Percentiles rank a stretch among this genome's conserved stretches.
Conservation (phyloP, 2,113 vertebrate genomes). For the Pterocles gutturalis region DNA sequence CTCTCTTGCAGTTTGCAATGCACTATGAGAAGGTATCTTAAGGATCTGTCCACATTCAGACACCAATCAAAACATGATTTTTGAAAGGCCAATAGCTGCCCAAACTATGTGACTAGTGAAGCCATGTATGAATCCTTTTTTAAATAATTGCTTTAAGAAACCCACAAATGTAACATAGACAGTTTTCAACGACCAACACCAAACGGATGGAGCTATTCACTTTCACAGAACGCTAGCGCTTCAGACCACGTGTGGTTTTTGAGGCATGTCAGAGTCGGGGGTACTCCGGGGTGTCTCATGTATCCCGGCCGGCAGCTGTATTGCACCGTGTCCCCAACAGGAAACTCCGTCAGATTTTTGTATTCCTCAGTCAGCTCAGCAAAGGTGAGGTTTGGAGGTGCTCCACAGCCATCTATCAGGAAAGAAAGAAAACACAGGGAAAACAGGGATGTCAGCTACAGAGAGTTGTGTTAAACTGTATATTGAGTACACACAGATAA, state of each 20-base stretch:
- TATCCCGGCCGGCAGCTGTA: slow-evolving; percentile 40
- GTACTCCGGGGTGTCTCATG: fast-evolving
- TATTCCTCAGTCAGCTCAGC: neutral
- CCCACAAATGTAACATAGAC: neutral
- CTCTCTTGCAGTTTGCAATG: neutral
- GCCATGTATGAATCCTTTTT: slow-evolving; percentile 10
- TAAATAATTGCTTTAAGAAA: neutral
- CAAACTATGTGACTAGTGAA: slow-evolving; percentile 62
- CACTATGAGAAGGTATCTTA: neutral
- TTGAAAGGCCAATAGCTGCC: neutral
- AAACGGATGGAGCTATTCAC: slow-evolving; percentile 63
- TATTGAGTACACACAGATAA: too few species aligned
- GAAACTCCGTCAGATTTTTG: neutral
- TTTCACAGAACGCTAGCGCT: slow-evolving; percentile 56
- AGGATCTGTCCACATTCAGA: slow-evolving; percentile 41
- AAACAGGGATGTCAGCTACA: fast-evolving
- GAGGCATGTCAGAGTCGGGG: slow-evolving; percentile 43
- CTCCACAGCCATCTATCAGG: neutral
- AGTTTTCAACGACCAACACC: neutral
- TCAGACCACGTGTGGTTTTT: slow-evolving; percentile 58
- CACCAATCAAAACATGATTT: neutral
- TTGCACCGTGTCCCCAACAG: neutral
- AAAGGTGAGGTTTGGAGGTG: slow-evolving; percentile 37
- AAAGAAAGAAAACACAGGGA: neutral
- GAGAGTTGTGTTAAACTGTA: neutral